Evolutionary conservation across 1,140 invertebrate species (phyloP).

Genomic region (Amyelois transitella): DNA sequence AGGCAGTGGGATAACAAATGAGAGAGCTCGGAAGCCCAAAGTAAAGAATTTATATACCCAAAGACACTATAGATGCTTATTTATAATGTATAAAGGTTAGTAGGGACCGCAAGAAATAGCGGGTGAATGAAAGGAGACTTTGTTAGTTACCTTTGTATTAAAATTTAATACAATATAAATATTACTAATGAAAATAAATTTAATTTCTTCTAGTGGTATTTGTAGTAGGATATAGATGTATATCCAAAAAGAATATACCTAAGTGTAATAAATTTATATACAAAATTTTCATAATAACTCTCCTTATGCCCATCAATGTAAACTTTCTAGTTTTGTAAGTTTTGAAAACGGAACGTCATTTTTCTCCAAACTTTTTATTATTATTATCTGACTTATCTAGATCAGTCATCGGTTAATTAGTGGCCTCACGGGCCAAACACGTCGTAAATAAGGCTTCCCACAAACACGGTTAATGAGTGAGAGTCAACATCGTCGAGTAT

Average conservation of each 20-base stretch:
- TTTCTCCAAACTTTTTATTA: background rate
- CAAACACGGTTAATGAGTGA: conserved; percentile 64
- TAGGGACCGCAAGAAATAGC: background rate
- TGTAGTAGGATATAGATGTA: background rate
- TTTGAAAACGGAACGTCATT: too few species aligned
- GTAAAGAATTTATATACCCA: background rate
- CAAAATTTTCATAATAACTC: too few species aligned
- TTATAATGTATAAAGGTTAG: background rate
- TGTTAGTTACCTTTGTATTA: background rate
- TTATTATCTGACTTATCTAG: conserved; percentile 11
- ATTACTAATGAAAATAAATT: too few species aligned
- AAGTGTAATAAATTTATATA: too few species aligned
- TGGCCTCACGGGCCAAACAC: conserved; percentile 49
- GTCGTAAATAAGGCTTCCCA: conserved; percentile 62
- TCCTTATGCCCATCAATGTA: too few species aligned
- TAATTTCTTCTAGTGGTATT: background rate
- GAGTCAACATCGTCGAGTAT: conserved; percentile 47
- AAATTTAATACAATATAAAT: too few species aligned
- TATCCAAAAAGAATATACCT: too few species aligned
- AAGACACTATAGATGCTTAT: background rate
- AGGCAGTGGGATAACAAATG: conserved; percentile 9
- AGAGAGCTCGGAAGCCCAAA: conserved; percentile 6
- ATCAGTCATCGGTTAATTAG: conserved; percentile 55
- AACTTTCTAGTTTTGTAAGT: too few species aligned
- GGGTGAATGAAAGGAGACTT: background rate